Evolutionary conservation across 2,113 vertebrate species (phyloP).

Genomic region (Leucosticte australis): DNA sequence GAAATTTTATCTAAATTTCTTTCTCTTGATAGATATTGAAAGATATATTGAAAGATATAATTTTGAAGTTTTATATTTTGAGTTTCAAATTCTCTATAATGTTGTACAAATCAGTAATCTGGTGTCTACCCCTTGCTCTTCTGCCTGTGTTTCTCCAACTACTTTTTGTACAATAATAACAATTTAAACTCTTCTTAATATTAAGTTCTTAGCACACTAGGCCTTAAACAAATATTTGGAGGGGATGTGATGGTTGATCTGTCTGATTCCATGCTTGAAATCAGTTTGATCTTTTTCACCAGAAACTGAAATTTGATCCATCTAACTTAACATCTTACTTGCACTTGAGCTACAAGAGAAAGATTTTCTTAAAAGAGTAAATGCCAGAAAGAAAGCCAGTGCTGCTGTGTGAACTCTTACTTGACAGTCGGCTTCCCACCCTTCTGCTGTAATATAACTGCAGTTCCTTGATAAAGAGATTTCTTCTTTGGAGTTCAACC

Average conservation of each 20-base stretch:
- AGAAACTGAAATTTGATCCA: background rate
- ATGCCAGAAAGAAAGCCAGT: background rate
- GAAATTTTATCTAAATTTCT: background rate
- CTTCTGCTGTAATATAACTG: background rate
- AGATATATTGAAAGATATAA: background rate
- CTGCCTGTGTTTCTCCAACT: background rate
- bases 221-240: background rate
- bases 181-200: background rate
- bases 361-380: background rate
- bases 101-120: background rate
- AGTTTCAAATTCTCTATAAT: background rate
- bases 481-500: background rate
- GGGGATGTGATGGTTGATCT: background rate
- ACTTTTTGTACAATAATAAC: background rate
- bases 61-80: background rate
- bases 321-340: background rate
- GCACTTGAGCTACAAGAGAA: background rate
- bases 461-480: background rate
- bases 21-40: background rate
- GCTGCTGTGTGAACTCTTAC: background rate
- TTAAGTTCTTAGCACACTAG: background rate
- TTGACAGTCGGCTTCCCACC: accelerated
- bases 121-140: background rate
- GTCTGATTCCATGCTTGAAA: background rate
- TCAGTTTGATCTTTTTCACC: background rate